Percentiles rank a stretch among this genome's conserved stretches.
These are phyloP conservation scores for Myotis planiceps DNA, from an alignment of 2,797 vertebrate genomes.

Conservation along the genomic window DNA sequence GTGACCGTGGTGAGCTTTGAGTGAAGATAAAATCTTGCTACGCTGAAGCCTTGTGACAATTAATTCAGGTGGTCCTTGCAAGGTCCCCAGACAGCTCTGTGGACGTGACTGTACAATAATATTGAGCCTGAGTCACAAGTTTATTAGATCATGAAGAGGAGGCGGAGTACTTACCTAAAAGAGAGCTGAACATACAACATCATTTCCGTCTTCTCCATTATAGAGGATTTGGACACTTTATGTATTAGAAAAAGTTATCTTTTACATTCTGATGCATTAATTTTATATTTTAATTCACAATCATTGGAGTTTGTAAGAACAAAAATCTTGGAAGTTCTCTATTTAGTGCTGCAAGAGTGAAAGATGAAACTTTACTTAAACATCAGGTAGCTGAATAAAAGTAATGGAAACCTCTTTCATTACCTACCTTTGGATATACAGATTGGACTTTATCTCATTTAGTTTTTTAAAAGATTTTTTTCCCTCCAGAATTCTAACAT, in stretches of 20 bases:
- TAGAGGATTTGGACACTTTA: background rate
- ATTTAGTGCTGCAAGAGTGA: background rate
- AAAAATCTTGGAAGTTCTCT: background rate
- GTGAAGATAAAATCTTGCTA: background rate
- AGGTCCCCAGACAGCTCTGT: background rate
- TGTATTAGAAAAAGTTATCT: background rate
- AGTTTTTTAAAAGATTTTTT: background rate
- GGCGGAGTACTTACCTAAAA: background rate
- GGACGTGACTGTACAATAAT: background rate
- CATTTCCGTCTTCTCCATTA: background rate
- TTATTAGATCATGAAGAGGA: background rate
- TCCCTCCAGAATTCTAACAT: background rate
- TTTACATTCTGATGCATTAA: background rate
- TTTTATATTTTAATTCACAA: conserved; percentile 30
- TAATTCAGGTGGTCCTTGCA: background rate
- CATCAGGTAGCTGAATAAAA: background rate
- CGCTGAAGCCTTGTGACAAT: background rate
- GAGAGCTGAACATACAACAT: background rate
- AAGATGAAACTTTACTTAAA: background rate
- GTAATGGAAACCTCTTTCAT: background rate
- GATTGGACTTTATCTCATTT: background rate
- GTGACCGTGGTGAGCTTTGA: background rate
- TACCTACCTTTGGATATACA: background rate
- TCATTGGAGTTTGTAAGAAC: background rate
- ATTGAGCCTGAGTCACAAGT: background rate